Conservation (phyloP, 2,113 vertebrate genomes). For the Zosterops pallidus region DNA sequence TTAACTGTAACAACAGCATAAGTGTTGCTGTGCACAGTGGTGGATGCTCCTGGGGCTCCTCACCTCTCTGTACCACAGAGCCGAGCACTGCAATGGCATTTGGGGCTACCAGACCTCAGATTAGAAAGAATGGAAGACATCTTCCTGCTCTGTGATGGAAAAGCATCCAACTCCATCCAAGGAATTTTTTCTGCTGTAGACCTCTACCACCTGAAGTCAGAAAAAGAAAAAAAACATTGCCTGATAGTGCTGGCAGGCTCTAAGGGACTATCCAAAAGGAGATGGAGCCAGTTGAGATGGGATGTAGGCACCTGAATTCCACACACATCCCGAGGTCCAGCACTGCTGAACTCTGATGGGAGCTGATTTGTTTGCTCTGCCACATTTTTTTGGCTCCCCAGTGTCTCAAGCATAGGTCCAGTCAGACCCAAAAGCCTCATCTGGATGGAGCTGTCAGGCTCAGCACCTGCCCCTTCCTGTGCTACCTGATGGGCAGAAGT, state of each 20-base stretch:
- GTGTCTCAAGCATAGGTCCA: neutral
- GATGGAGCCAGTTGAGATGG: neutral
- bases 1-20: neutral
- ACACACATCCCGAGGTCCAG: fast-evolving
- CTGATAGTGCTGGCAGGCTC: neutral
- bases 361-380: neutral
- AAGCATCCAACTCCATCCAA: neutral
- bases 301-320: neutral
- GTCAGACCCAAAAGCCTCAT: neutral
- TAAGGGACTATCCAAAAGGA: neutral
- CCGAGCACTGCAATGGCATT: fast-evolving
- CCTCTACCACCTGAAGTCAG: neutral
- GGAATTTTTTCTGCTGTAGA: neutral
- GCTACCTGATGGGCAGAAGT: neutral
- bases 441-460: neutral
- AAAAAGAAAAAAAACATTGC: neutral
- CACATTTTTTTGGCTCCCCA: neutral
- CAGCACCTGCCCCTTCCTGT: neutral
- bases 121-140: neutral
- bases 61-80: neutral
- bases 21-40: neutral
- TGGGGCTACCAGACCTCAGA: neutral
- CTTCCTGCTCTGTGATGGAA: neutral
- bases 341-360: neutral
- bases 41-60: neutral